These are phyloP conservation scores for Platyura marginata DNA, from an alignment of 1,140 invertebrate species.

Conservation along the genomic window DNA sequence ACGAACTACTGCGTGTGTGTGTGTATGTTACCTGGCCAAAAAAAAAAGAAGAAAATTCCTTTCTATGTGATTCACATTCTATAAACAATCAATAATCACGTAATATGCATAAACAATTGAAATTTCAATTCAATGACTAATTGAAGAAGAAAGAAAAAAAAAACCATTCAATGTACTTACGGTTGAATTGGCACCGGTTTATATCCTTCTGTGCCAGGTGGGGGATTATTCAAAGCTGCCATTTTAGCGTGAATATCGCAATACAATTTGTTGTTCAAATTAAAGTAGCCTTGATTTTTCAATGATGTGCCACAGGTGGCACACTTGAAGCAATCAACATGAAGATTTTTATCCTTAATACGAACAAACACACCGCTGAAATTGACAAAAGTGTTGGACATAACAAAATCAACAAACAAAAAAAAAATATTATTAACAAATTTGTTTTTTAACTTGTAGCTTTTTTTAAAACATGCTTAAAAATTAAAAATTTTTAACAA, in stretches of 20 bases:
- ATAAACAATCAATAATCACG: too few species aligned
- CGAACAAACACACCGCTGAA: slow-evolving; percentile 84
- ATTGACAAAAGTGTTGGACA: slow-evolving; percentile 5
- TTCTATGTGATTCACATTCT: too few species aligned
- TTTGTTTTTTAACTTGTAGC: too few species aligned
- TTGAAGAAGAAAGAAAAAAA: too few species aligned
- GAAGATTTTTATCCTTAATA: slow-evolving; percentile 89
- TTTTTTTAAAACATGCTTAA: not conserved
- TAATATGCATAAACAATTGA: too few species aligned
- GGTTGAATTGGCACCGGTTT: slow-evolving; percentile 61
- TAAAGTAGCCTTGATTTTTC: slow-evolving; percentile 93
- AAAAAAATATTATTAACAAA: not conserved
- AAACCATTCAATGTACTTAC: slow-evolving; percentile 34
- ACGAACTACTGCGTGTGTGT: too few species aligned
- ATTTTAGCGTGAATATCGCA: slow-evolving; percentile 90
- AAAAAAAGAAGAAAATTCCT: too few species aligned
- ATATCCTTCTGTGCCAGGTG: slow-evolving; percentile 42
- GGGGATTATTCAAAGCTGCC: slow-evolving; percentile 64
- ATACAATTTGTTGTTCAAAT: slow-evolving; percentile 88
- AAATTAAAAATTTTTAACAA: too few species aligned
- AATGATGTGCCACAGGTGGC: slow-evolving; percentile 83
- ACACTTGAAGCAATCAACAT: slow-evolving; percentile 95
- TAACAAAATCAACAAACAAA: not conserved
- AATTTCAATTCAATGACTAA: too few species aligned
- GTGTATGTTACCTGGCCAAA: too few species aligned